Conservation (phyloP, 2,888 invertebrate genomes). For the Sinohyriopsis cumingii region DNA sequence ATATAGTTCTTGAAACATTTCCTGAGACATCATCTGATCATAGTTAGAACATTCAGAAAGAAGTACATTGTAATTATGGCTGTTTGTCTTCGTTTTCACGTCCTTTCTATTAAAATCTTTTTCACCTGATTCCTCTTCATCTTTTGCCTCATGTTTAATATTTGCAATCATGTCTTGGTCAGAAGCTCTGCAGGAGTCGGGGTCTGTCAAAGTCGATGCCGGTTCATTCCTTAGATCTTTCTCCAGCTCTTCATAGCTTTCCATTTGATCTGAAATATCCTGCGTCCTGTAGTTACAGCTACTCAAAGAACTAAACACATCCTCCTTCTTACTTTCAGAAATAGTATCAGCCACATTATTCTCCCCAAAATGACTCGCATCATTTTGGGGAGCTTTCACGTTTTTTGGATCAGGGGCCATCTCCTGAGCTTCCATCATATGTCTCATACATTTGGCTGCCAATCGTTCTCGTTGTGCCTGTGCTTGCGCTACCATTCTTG, state of each 20-base stretch:
- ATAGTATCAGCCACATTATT: constrained; percentile 5
- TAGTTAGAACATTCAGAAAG: not conserved
- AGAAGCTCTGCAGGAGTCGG: not conserved
- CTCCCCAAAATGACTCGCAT: constrained; percentile 32
- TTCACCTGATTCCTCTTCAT: no score
- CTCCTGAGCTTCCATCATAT: constrained; percentile 23
- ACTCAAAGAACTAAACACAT: no score
- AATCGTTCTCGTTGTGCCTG: constrained; percentile 33
- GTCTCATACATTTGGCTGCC: constrained; percentile 14
- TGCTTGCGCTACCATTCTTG: constrained; percentile 37
- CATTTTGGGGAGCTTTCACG: constrained; percentile 42
- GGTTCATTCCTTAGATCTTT: constrained; percentile 1
- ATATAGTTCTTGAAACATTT: constrained; percentile 55
- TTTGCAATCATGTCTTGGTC: not conserved
- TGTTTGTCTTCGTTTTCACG: no score
- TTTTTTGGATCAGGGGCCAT: constrained; percentile 30
- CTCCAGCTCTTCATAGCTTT: no score
- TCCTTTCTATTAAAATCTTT: no score
- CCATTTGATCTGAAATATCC: no score
- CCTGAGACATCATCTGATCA: constrained; percentile 15
- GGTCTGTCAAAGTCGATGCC: not conserved
- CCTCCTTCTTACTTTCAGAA: no score
- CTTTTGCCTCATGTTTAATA: no score
- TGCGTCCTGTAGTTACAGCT: no score
- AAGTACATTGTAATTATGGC: no score